Conservation (phyloP, 2,113 vertebrate species). For the Phaethon lepturus region DNA sequence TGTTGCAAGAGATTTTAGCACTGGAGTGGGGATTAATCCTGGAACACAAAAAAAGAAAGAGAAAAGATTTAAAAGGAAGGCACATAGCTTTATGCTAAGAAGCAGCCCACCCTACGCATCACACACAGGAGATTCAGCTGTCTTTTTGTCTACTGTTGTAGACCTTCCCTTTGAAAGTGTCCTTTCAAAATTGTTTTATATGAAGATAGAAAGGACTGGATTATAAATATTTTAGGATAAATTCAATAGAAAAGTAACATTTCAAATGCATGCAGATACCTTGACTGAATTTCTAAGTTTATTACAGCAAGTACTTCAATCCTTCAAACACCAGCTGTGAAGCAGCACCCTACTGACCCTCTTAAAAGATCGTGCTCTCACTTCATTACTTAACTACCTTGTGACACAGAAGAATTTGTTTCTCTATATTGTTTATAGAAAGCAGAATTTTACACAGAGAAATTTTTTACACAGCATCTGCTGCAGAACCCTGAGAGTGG, state of each 20-base stretch:
- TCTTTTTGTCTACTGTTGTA: neutral
- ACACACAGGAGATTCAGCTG: neutral
- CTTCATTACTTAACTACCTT: neutral
- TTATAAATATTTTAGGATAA: neutral
- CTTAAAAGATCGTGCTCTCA: neutral
- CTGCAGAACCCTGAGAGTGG: neutral
- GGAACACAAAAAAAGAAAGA: neutral
- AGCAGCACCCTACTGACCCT: neutral
- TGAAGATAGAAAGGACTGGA: neutral
- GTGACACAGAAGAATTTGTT: accelerated
- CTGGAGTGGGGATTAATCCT: neutral
- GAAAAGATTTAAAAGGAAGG: neutral
- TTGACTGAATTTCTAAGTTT: neutral
- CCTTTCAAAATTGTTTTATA: neutral
- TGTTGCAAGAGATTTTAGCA: neutral
- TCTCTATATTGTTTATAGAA: neutral
- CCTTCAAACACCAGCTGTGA: neutral
- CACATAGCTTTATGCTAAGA: neutral
- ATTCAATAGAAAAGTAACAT: neutral
- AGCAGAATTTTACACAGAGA: neutral
- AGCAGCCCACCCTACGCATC: neutral
- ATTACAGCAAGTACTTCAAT: neutral
- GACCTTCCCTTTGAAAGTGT: neutral
- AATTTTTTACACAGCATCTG: neutral
- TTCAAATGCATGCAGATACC: neutral